Evolutionary conservation across 2,113 vertebrate genomes (phyloP).

Genomic region (Dromiciops gliroides): DNA sequence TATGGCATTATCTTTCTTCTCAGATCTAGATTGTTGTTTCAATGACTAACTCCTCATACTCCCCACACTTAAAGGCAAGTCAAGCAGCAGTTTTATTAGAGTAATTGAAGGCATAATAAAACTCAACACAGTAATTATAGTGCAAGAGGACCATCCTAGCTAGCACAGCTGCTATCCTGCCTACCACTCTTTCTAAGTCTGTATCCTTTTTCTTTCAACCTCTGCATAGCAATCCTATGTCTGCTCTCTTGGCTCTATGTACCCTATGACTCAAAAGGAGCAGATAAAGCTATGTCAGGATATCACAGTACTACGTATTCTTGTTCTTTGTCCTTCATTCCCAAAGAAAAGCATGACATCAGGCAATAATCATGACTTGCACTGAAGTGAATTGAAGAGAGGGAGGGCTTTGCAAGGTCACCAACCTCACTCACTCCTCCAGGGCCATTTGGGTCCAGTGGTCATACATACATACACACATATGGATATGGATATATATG

Average conservation of each 20-base stretch:
- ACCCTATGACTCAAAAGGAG: neutral
- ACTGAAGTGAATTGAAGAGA: too few species aligned
- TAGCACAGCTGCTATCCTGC: neutral
- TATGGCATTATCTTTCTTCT: neutral
- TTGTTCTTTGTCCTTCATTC: too few species aligned
- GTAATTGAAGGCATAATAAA: neutral
- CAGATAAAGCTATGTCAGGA: neutral
- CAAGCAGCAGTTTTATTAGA: neutral
- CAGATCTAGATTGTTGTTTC: neutral
- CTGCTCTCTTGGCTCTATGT: neutral
- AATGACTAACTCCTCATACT: neutral
- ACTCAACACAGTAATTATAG: neutral
- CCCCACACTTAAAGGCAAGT: neutral
- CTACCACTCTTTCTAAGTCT: neutral
- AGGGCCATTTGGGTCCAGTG: too few species aligned
- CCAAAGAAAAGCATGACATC: too few species aligned
- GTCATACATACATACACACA: too few species aligned
- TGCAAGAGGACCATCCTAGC: neutral
- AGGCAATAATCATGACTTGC: too few species aligned
- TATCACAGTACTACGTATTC: neutral
- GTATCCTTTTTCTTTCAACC: neutral
- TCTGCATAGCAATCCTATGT: neutral
- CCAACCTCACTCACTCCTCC: too few species aligned
- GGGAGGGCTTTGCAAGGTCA: too few species aligned
- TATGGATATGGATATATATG: too few species aligned